A percentile compares a stretch with the other conserved stretches of the same genome.
Evolutionary conservation across 2,797 vertebrate genomes (phyloP).

Genomic region (Spinus pinus): DNA sequence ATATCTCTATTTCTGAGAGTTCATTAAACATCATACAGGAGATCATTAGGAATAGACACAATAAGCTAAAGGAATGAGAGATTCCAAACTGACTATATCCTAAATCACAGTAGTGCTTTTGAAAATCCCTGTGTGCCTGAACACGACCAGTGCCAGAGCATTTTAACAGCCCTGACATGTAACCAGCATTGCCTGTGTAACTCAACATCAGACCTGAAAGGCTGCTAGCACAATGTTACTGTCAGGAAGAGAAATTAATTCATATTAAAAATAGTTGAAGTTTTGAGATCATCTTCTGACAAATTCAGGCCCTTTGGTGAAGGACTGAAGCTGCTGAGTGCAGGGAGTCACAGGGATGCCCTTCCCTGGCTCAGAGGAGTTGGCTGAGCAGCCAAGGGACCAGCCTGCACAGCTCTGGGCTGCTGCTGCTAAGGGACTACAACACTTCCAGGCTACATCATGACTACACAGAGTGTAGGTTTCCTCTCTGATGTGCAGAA

Average conservation of each 20-base stretch:
- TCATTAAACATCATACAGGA: neutral
- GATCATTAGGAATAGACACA: neutral
- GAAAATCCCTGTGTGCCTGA: neutral
- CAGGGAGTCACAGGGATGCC: neutral
- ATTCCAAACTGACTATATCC: neutral
- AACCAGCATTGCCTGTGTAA: neutral
- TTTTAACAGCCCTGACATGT: neutral
- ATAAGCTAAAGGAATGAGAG: neutral
- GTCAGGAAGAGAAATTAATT: neutral
- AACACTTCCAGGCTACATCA: fast-evolving
- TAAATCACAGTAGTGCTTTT: neutral
- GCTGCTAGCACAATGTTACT: neutral
- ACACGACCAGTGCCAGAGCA: neutral
- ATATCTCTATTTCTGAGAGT: neutral
- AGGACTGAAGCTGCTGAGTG: neutral
- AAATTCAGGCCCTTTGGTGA: neutral
- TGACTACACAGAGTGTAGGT: neutral
- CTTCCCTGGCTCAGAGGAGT: neutral
- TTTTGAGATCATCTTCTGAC: neutral
- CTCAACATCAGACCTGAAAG: neutral
- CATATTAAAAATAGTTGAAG: neutral
- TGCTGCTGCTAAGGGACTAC: neutral
- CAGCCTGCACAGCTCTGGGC: neutral
- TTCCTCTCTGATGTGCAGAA: neutral
- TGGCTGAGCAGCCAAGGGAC: neutral